A percentile compares a stretch with the other conserved stretches of the same genome.
Conservation (phyloP, 2,113 vertebrate genomes). For the Pangasianodon gigas region DNA sequence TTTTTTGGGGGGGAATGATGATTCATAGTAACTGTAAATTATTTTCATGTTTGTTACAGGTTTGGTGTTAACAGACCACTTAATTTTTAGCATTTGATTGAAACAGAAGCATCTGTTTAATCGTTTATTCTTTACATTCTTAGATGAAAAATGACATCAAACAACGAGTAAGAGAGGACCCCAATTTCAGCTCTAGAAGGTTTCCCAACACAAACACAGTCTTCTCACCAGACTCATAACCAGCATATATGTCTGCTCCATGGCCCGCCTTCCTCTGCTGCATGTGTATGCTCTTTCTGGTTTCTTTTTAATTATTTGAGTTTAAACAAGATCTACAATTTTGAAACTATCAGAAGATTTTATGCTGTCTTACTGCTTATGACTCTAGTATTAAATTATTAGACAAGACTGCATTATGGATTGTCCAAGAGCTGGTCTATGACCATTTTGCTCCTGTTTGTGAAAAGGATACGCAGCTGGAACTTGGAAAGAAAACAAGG, state of each 20-base stretch:
- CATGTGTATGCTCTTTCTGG: neutral
- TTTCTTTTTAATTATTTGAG: slow-evolving; percentile 11
- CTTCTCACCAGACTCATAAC: slow-evolving; percentile 81
- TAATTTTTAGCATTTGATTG: neutral
- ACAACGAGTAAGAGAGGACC: slow-evolving; percentile 82
- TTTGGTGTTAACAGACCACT: neutral
- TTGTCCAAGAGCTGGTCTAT: neutral
- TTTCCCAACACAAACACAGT: slow-evolving; percentile 84
- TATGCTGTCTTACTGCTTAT: neutral
- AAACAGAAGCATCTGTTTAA: neutral
- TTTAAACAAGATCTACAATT: slow-evolving; percentile 18
- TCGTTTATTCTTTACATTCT: neutral
- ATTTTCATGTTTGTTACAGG: too few relatives aligned
- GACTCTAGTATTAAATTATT: slow-evolving; percentile 1
- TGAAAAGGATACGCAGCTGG: neutral
- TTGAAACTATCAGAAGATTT: slow-evolving; percentile 20
- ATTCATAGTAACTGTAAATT: too few relatives aligned
- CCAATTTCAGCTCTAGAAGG: slow-evolving; percentile 81
- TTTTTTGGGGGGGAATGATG: too few relatives aligned
- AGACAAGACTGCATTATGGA: neutral
- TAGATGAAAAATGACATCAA: slow-evolving; percentile 86
- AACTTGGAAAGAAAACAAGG: neutral
- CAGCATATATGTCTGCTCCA: neutral
- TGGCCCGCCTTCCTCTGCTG: neutral
- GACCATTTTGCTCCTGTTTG: neutral